Base-by-base conservation (phyloP, 2,113 vertebrate genomes). In the Lipophrys pholis region DNA sequence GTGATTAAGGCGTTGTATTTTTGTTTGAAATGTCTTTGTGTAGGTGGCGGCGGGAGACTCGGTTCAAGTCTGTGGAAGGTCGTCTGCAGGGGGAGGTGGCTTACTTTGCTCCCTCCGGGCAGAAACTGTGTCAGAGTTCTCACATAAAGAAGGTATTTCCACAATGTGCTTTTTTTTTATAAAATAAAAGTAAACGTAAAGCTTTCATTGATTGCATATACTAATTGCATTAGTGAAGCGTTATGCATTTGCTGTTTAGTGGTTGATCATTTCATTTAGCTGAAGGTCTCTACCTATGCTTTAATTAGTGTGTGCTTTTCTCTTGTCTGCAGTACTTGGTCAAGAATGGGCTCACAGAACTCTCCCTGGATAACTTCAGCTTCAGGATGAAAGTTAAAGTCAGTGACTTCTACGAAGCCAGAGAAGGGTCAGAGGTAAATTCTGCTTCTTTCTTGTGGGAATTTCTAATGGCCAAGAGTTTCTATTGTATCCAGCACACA, bases 351-450 rank as follows among this genome's bases (percentile, higher is more conserved):
- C 96, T 99, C 93, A 95, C 93, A 90, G 94, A 97, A 94, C 96
- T 99, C 94, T 95, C 97, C 89, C 95, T 96, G 87, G 96, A 97
- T 89, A 96, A 98, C 94, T 99, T 99, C 93, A 97, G 96, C 95
- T 98, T 99, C 93, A 97, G 96, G 94, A 94, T 95, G 94, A 99
- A 99, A 95, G 95, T 98, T 93, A 96, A 94, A 94, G 95, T 97
- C 92, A 97, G 97, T 91, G 95, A 97, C 94, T 98, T 99, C 94
- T 98, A 98, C 95, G 96, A 98, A 96, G 95, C n/a, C n/a, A n/a
- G n/a, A n/a, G n/a, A n/a, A n/a, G n/a, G n/a, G n/a, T n/a, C n/a
- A n/a, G n/a, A n/a, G 96, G 96, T 97, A 95, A 88, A 17, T 72
- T 39, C 36, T 71, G 35, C n/a, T 50, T 35, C 39, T 45, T 68